Evolutionary conservation across 1,140 invertebrate genomes (phyloP).

Genomic region (Drosophila pseudoananassae): DNA sequence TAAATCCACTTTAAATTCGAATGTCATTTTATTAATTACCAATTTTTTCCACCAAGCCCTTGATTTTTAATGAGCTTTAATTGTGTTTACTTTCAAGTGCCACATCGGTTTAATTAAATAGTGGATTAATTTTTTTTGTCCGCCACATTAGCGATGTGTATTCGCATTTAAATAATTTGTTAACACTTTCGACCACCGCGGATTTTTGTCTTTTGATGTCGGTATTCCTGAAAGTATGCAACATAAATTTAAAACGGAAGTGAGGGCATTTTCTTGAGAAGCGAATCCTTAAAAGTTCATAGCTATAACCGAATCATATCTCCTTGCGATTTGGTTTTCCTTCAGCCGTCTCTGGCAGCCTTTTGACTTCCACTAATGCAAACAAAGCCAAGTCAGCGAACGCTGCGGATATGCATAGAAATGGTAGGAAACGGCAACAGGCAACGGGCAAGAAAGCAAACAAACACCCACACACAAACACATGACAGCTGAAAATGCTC

Average conservation of each 20-base stretch:
- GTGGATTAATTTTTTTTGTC: background rate
- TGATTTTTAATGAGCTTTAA: conserved; percentile 4
- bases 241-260: background rate
- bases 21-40: conserved; percentile 1
- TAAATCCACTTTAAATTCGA: background rate
- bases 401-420: conserved; percentile 64
- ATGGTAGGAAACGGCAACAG: conserved; percentile 58
- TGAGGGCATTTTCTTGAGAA: background rate
- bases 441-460: conserved; percentile 38
- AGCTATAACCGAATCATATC: background rate
- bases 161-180: background rate
- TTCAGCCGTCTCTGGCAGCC: background rate
- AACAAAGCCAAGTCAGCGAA: conserved; percentile 52
- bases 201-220: background rate
- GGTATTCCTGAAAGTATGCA: conserved; percentile 29
- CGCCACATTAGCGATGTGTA: too few species aligned
- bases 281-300: background rate
- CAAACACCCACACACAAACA: conserved; percentile 37
- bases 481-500: conserved; percentile 43
- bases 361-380: conserved; percentile 21
- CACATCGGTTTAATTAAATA: background rate
- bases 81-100: background rate
- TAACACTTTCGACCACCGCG: background rate
- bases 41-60: background rate
- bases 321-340: background rate